A percentile compares a stretch with the other conserved stretches of the same genome.
Evolutionary conservation across 1,140 invertebrate genomes (phyloP).

Genomic region (Caenorhabditis brenneri): DNA sequence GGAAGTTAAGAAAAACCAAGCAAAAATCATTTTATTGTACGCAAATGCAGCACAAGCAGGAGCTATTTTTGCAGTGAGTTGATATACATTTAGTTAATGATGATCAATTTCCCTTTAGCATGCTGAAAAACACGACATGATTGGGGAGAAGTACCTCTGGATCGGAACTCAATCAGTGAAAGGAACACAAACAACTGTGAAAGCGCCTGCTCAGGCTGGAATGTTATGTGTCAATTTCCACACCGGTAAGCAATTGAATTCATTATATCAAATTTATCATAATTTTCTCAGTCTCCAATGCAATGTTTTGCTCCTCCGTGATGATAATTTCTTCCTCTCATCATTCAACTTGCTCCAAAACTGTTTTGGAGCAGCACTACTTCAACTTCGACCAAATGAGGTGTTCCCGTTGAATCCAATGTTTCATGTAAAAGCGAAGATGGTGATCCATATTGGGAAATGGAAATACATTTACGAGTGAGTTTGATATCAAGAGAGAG

Average conservation of each 20-base stretch:
- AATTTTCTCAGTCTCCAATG: conserved; percentile 52
- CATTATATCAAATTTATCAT: background rate
- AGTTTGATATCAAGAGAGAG: no score
- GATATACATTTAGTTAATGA: background rate
- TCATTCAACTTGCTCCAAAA: conserved; percentile 65
- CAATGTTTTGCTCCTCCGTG: conserved; percentile 68
- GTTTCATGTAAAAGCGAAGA: conserved; percentile 57
- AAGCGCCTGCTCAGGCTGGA: conserved; percentile 59
- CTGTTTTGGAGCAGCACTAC: conserved; percentile 58
- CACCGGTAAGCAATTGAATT: conserved; percentile 44
- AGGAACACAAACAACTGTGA: conserved; percentile 59
- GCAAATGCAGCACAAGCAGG: conserved; percentile 85
- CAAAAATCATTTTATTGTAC: conserved; percentile 89
- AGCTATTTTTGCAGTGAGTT: conserved; percentile 79
- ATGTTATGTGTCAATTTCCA: conserved; percentile 68
- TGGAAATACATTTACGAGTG: conserved; percentile 63
- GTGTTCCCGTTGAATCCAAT: conserved; percentile 57
- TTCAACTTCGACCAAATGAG: background rate
- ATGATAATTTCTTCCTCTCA: conserved; percentile 64
- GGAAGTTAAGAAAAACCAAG: conserved; percentile 86
- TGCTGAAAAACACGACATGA: conserved; percentile 55
- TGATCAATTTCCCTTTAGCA: conserved; percentile 7
- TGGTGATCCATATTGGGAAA: conserved; percentile 57
- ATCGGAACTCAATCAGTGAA: conserved; percentile 70
- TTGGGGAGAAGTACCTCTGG: conserved; percentile 65